Base-by-base conservation (phyloP, 1,140 invertebrate species). In the Uloborus diversus region DNA sequence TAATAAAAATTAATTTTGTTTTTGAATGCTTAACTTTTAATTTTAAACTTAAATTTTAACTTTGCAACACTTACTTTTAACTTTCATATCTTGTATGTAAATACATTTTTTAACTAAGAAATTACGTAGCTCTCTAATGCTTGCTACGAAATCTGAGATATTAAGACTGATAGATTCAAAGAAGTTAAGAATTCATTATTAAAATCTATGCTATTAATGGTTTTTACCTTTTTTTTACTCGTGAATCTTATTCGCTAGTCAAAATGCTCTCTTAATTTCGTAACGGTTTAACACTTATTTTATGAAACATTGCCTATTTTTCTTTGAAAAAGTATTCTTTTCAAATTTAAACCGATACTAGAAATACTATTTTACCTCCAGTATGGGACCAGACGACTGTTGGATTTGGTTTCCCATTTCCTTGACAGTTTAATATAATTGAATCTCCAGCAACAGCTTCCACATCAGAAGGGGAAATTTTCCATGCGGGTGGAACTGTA, bases 401-500 rank as follows among this genome's bases (percentile, higher is more conserved):
- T 3, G 71, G 71, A 14, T 20, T 25, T n/a, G 71, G 71, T 51
- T 51, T 62, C 23, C 71, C 71, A 3, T 37, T 37, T 20, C 56
- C 71, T 5, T 47, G 14, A 20, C 71, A 75, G 7, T 32, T 64
- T 25, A 75, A 20, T 7, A 20, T n/a, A 1, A 75, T 27, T n/a
- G 17, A 30, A 49, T 61, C 71, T 2, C 71, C 71, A 62, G 27
- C 17, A 23, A 62, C 30, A 14, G 33, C 57, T 25, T 75, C 71
- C 37, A 23, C 23, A 62, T 75, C 71, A 17, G 14, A 4, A 2
- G 71, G 57, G 32, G 37, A 28, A 11, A 49, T 14, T 51, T 62
- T 62, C 71, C 71, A 75, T 0, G 17, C 5, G 3, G 71, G 35
- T 5, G 71, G 71, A 49, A 51, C 71, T 75, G 17, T 1, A 35